Percentiles rank a stretch among this genome's conserved stretches.
Conservation (phyloP, 2,888 invertebrate species). For the Chouioia cunea region DNA sequence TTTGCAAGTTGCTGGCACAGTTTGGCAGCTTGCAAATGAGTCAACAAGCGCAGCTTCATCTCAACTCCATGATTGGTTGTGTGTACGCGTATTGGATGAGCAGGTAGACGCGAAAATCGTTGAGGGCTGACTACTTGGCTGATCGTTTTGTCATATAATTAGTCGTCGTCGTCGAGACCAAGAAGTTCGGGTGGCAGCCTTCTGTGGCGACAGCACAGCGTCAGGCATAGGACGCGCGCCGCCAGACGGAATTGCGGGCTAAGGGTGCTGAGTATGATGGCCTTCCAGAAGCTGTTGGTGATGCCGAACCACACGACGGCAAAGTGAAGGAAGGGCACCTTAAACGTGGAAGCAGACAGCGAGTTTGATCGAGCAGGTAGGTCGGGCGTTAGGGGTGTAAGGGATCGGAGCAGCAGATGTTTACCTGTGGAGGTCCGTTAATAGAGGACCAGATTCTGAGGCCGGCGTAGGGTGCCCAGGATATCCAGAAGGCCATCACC, state of each 20-base stretch:
- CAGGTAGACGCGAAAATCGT: not conserved
- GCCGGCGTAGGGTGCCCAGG: conserved; percentile 93
- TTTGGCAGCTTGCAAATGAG: no score
- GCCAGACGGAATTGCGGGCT: conserved; percentile 95
- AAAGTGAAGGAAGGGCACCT: conserved; percentile 89
- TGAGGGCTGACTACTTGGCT: not conserved
- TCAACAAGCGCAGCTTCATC: conserved; percentile 15
- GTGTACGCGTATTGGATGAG: conserved; percentile 11
- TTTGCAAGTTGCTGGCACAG: conserved; percentile 12
- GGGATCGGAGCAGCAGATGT: no score
- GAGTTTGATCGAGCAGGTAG: conserved; percentile 6
- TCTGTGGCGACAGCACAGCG: conserved; percentile 88
- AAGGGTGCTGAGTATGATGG: conserved; percentile 88
- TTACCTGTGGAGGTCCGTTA: conserved; percentile 66
- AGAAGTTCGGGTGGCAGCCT: conserved; percentile 87
- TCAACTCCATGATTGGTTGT: conserved; percentile 28
- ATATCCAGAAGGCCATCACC: conserved; percentile 90
- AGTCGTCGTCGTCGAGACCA: conserved; percentile 89
- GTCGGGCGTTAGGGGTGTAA: not conserved
- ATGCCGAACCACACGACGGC: conserved; percentile 95
- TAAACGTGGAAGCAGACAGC: conserved; percentile 51
- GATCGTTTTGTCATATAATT: conserved; percentile 53
- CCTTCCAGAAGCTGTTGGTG: conserved; percentile 95
- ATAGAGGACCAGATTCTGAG: conserved; percentile 79
- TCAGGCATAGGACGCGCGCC: conserved; percentile 87